Conservation (phyloP, 2,888 invertebrate species). For the Drosophila ustulata region DNA sequence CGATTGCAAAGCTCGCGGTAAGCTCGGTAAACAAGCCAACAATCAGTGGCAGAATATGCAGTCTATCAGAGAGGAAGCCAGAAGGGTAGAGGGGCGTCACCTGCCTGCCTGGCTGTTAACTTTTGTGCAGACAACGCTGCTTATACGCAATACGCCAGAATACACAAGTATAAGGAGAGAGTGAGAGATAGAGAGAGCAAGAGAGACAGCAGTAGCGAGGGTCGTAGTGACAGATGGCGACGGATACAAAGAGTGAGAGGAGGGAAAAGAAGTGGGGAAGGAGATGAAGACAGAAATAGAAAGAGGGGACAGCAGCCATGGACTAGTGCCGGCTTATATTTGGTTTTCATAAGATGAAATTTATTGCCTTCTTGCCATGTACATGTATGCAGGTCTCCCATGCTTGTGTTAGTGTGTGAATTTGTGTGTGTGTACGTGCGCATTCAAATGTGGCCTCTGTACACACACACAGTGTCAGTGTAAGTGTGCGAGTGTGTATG, state of each 20-base stretch:
- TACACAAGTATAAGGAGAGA: background rate
- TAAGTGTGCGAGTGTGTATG: constrained; percentile 45
- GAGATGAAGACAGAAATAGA: background rate
- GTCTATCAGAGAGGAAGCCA: background rate
- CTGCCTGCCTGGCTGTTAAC: constrained; percentile 24
- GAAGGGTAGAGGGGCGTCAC: background rate
- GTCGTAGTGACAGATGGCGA: background rate
- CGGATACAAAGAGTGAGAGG: background rate
- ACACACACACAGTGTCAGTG: background rate
- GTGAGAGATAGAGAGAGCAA: background rate
- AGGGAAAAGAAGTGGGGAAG: constrained; percentile 2
- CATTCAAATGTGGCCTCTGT: background rate
- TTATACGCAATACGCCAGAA: constrained; percentile 37
- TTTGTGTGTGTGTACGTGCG: constrained; percentile 10
- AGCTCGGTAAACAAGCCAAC: background rate
- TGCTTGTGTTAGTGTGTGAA: constrained; percentile 25
- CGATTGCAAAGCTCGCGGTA: background rate
- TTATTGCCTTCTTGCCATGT: constrained; percentile 74
- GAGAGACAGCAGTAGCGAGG: background rate
- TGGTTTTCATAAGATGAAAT: constrained; percentile 77
- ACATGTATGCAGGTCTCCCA: constrained; percentile 29
- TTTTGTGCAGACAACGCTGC: constrained; percentile 36
- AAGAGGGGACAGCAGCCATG: background rate
- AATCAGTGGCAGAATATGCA: background rate
- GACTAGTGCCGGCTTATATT: constrained; percentile 60